Base-by-base conservation (phyloP, 2,113 vertebrate species). In the Sinocyclocheilus rhinocerous region DNA sequence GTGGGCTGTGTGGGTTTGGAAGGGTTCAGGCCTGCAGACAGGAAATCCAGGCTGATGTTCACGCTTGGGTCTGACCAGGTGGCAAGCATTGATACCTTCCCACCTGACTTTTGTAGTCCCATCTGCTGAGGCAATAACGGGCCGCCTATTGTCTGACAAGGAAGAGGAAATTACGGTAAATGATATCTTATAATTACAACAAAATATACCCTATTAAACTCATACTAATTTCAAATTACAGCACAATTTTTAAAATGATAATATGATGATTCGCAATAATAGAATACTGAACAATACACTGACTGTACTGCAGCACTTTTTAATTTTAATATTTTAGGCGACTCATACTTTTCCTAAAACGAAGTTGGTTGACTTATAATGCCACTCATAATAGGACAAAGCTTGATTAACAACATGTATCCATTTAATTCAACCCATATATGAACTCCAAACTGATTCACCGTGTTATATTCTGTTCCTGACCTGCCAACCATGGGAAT, bases 1-100 rank as follows among this genome's bases (percentile, higher is more conserved):
- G 97, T 96, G 67, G 97, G 97, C 69, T 97, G 97, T 69, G 96
- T 93, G 52, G 97, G 95, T 92, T 99, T 99, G 36, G 96, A 95
- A 91, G 96, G 95, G 90, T 98, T 97, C 95, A 97, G 96, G 86
- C 97, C 97, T 87, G 97, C 96, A 84, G 97, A 96, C 87, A 99
- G 96, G 94, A 98, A 99, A 94, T 99, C 98, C 91, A 99, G 95
- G 92, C 96, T 98, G 94, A 99, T 99, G 95, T 99, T 98, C 90
- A 99, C 98, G n/a, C 97, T 98, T 87, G 97, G 97, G 91, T 99
- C 98, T 48, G 97, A 99, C 98, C 98, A 99, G 22, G 98, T 99
- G 26, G 97, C 94, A 3, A 97, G 97, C 87, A 99, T 92, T 29
- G 95, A 94, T 22, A 90, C 88, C 93, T 97, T 98, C 92, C 92